Evolutionary conservation across 2,113 vertebrate genomes (phyloP).

Genomic region (Grantiella picta): DNA sequence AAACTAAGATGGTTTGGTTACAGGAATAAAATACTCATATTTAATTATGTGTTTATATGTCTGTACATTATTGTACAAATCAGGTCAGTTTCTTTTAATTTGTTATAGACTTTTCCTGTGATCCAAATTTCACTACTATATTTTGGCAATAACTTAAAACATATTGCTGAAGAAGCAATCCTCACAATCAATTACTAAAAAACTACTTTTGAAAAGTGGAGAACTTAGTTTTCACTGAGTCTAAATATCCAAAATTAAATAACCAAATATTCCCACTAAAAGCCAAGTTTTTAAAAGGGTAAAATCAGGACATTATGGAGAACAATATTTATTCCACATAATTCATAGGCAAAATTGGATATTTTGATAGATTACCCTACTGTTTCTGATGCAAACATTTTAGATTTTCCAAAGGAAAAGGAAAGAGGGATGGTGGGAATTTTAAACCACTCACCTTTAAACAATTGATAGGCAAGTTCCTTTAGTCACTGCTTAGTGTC

Average conservation of each 20-base stretch:
- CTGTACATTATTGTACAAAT: background rate
- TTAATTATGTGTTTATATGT: background rate
- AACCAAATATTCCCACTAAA: background rate
- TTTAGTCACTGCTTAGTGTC: background rate
- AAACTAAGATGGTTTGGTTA: background rate
- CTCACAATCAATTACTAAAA: background rate
- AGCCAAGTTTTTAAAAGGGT: background rate
- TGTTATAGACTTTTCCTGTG: background rate
- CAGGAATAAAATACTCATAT: background rate
- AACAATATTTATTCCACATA: background rate
- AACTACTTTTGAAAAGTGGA: background rate
- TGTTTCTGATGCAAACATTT: background rate
- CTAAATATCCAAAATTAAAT: background rate
- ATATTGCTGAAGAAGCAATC: background rate
- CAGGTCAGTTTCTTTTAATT: background rate
- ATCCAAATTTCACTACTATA: background rate
- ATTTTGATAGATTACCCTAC: background rate
- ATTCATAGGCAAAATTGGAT: background rate
- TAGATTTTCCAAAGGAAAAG: background rate
- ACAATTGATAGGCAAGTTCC: background rate
- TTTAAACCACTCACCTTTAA: background rate
- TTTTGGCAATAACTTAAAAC: background rate
- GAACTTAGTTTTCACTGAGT: background rate
- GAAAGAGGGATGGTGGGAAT: background rate
- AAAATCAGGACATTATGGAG: background rate